Conservation (phyloP, 2,113 vertebrate species). For the Pterocles orientalis region DNA sequence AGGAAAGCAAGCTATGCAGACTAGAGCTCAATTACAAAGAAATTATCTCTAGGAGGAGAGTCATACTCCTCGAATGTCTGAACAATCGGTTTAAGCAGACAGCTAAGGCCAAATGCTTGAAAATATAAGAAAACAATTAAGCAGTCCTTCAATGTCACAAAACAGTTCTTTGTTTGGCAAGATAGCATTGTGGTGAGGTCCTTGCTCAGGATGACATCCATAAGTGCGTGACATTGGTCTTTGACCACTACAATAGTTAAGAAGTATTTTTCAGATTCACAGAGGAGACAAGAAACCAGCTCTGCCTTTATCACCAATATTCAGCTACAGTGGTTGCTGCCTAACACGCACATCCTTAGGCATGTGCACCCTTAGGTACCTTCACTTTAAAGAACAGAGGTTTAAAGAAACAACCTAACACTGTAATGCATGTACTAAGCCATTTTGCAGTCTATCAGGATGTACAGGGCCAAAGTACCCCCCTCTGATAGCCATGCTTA, state of each 20-base stretch:
- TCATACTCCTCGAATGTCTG: slow-evolving; percentile 59
- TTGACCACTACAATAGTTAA: not conserved
- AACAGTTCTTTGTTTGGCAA: slow-evolving; percentile 38
- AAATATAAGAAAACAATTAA: slow-evolving; percentile 60
- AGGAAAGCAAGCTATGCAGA: slow-evolving; percentile 55
- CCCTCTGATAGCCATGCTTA: not conserved
- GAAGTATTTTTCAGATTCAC: not conserved
- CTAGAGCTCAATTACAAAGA: slow-evolving; percentile 55
- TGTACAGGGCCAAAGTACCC: not conserved
- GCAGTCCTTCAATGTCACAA: slow-evolving; percentile 22
- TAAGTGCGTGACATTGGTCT: not conserved
- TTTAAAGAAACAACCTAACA: not conserved
- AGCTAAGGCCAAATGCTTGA: slow-evolving; percentile 60
- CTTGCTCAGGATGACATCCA: not conserved
- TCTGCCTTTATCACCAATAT: not conserved
- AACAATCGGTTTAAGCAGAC: slow-evolving; percentile 61
- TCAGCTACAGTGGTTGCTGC: not conserved
- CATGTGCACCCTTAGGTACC: not conserved
- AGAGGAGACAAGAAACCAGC: not conserved
- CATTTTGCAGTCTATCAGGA: not conserved
- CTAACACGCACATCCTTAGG: not conserved
- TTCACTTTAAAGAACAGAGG: not conserved
- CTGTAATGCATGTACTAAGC: not conserved
- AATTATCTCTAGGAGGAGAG: slow-evolving; percentile 43
- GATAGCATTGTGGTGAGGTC: not conserved